Evolutionary conservation across 2,797 vertebrate species (phyloP).

Genomic region (Xiphorhynchus erythropygius): DNA sequence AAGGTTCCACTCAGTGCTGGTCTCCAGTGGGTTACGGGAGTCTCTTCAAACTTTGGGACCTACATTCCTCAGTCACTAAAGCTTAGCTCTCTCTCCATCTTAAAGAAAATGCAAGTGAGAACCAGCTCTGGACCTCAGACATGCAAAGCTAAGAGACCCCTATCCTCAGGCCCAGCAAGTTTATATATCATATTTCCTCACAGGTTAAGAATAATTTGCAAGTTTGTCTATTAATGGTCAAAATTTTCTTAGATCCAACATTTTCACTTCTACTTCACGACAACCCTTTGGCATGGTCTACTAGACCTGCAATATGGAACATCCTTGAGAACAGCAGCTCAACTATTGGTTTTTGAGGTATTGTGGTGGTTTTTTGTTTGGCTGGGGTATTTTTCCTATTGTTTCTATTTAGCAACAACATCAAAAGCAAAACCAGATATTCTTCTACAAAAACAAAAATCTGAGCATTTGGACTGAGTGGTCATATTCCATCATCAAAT

Average conservation of each 20-base stretch:
- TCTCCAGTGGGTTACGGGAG: accelerated
- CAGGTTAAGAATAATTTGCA: neutral
- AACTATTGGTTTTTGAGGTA: neutral
- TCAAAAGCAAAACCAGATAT: neutral
- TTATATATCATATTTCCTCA: neutral
- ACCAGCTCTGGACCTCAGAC: neutral
- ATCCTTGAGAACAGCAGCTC: neutral
- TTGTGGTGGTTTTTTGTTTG: neutral
- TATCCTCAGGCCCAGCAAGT: neutral
- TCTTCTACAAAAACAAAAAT: neutral
- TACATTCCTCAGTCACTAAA: neutral
- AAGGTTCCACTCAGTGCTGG: neutral
- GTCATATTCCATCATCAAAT: neutral
- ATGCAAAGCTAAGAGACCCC: neutral
- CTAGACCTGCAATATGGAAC: neutral
- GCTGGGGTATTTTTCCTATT: neutral
- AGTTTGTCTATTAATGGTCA: neutral
- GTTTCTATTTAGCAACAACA: neutral
- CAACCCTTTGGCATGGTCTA: neutral
- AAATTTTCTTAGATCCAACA: neutral
- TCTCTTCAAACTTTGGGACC: neutral
- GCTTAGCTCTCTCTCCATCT: neutral
- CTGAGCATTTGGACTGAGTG: neutral
- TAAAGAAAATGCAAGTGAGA: neutral
- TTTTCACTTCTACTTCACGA: neutral